Conservation (phyloP, 2,888 invertebrate genomes). For the Vandiemenella viatica region DNA sequence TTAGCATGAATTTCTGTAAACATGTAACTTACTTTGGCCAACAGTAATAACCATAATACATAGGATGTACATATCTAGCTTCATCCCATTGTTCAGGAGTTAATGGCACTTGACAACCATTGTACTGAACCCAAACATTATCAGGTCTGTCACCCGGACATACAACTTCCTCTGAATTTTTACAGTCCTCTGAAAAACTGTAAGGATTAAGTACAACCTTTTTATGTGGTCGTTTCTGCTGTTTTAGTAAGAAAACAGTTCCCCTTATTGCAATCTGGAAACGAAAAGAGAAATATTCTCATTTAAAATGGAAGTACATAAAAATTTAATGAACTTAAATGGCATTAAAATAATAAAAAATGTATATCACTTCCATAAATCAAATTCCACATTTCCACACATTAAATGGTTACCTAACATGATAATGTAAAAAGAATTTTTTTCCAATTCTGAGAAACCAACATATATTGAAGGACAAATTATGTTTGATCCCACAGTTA, state of each 20-base stretch:
- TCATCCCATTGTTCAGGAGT: slow-evolving; percentile 60
- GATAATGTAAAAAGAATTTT: too few relatives aligned
- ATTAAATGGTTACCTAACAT: too few relatives aligned
- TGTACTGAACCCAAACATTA: slow-evolving; percentile 60
- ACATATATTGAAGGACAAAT: too few relatives aligned
- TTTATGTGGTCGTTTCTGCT: slow-evolving; percentile 51
- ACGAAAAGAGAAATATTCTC: too few relatives aligned
- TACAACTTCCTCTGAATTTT: slow-evolving; percentile 24
- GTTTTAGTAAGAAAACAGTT: slow-evolving; percentile 47
- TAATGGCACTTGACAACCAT: slow-evolving; percentile 39
- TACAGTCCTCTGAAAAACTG: slow-evolving; percentile 27
- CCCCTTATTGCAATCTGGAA: slow-evolving; percentile 39
- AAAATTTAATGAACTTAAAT: too few relatives aligned
- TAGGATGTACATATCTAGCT: slow-evolving; percentile 51
- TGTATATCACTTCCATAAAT: too few relatives aligned
- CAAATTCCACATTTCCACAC: too few relatives aligned
- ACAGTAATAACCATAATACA: slow-evolving; percentile 38
- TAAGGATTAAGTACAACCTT: slow-evolving; percentile 44
- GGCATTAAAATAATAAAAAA: too few relatives aligned
- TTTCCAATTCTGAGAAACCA: too few relatives aligned
- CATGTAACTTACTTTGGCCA: slow-evolving; percentile 34
- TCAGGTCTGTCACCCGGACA: slow-evolving; percentile 46
- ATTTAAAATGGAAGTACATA: background rate
- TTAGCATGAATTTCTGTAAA: too few relatives aligned
- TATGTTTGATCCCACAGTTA: too few relatives aligned